phyloP scores from a whole-genome alignment of 2,888 invertebrate genomes.

The Acleris holmiana region DNA sequence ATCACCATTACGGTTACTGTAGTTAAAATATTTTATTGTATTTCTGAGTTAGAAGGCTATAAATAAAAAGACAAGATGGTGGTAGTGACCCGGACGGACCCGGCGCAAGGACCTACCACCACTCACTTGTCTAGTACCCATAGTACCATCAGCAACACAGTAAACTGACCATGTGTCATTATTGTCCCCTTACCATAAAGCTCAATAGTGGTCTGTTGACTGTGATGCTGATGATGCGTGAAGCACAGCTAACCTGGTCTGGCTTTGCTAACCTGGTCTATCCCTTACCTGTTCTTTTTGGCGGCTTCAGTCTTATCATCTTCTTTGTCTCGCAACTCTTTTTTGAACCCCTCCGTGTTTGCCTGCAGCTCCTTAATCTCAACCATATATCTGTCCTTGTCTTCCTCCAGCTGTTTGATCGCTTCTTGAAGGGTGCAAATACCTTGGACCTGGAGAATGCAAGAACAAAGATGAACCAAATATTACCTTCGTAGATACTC shows the following conservation, averaged over 20 bases:
- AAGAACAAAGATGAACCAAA: not conserved
- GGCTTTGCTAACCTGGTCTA: not conserved
- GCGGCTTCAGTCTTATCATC: slow-evolving; percentile 64
- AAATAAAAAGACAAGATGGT: too few relatives aligned
- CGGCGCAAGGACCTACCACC: too few relatives aligned
- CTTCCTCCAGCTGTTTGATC: slow-evolving; percentile 72
- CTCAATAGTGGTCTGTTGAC: too few relatives aligned
- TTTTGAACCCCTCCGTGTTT: slow-evolving; percentile 59
- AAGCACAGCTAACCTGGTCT: not conserved
- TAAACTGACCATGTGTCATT: too few relatives aligned
- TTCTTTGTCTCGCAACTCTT: slow-evolving; percentile 64
- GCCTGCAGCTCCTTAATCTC: slow-evolving; percentile 69
- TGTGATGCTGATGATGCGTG: too few relatives aligned
- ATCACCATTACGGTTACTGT: too few relatives aligned
- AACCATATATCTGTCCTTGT: slow-evolving; percentile 60
- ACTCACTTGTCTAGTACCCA: too few relatives aligned
- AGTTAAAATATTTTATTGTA: too few relatives aligned
- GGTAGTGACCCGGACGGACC: too few relatives aligned
- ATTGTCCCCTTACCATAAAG: too few relatives aligned
- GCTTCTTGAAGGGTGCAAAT: slow-evolving; percentile 77
- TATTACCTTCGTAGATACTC: not conserved
- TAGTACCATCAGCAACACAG: too few relatives aligned
- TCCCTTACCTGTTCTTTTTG: slow-evolving; percentile 64
- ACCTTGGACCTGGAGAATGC: slow-evolving; percentile 73
- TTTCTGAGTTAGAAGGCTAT: too few relatives aligned